Base-by-base conservation (phyloP, 2,888 invertebrate genomes). In the Chalcis sispes region DNA sequence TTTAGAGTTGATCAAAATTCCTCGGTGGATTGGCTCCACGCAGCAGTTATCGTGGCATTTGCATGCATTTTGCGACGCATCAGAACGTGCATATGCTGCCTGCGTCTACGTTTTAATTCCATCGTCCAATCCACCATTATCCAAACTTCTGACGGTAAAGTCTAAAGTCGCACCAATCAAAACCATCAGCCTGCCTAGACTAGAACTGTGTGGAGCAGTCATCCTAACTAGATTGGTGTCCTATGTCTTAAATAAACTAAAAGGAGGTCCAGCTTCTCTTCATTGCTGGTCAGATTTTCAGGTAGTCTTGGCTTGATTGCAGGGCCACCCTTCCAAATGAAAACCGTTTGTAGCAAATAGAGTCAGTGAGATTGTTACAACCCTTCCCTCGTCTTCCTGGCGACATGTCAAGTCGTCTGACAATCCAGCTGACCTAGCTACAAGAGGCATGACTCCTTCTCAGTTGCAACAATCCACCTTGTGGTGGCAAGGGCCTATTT, bases 21-120 rank as follows among this genome's bases (percentile, higher is more conserved):
- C 25, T 20, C 40, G 61, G 3, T 61, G 61, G 40, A 20, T 61
- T n/a, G 25, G 25, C 25, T 8, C 25, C 1, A 13, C 15, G 15
- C 15, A 1, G 1, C 5, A 27, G 25, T 10, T 42, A 1, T 10
- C 2, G 2, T 32, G 29, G 40, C 40, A 15, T 1, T 8, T 56
- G 29, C 54, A 56, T 5, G 54, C 27, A 18, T 56, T 56, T 15
- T 56, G 20, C 1, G 54, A 56, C n/a, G 54, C 54, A 1, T 56
- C 54, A 1, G 54, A 56, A 29, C 27, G 54, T 2, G 54, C 54
- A 5, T 56, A 56, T 27, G 54, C 54, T 13, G 54, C 54, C 15
- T 56, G 54, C n/a, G 13, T 56, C 1, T 56, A 56, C 15, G 13
- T 56, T n/a, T 27, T 56, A 15, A 20, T n/a, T 1, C 27, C n/a